These are phyloP conservation scores for Lepeophtheirus nordmannii DNA, from an alignment of 2,888 invertebrate genomes.

Conservation along the genomic window DNA sequence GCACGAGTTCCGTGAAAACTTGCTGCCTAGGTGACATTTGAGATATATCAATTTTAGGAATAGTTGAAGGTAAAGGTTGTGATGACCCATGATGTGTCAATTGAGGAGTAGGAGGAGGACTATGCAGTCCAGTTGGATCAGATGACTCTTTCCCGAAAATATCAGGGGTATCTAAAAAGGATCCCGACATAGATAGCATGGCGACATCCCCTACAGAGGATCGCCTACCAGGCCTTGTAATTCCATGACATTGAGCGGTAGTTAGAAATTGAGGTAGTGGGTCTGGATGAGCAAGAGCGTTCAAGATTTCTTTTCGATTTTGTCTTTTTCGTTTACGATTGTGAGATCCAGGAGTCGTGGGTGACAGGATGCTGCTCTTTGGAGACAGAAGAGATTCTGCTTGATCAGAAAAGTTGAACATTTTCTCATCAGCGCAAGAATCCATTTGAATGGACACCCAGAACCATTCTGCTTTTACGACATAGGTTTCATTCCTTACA, in stretches of 20 bases:
- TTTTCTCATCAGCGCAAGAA: conserved; percentile 73
- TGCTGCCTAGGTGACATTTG: conserved; percentile 58
- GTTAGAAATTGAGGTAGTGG: conserved; percentile 25
- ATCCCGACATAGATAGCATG: conserved; percentile 64
- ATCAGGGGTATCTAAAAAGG: conserved; percentile 68
- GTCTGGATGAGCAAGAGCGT: conserved; percentile 38
- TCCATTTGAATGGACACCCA: conserved; percentile 96
- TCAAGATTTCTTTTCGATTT: conserved; percentile 48
- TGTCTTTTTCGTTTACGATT: conserved; percentile 55
- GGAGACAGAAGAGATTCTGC: conserved; percentile 34
- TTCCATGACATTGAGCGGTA: conserved; percentile 46
- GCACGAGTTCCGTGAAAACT: conserved; percentile 76
- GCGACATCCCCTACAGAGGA: conserved; percentile 74
- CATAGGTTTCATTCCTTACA: conserved; percentile 49
- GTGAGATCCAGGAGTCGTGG: conserved; percentile 17
- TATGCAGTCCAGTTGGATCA: not conserved
- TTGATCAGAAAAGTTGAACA: conserved; percentile 72
- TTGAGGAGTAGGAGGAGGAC: conserved; percentile 7
- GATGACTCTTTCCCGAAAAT: not conserved
- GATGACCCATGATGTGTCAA: conserved; percentile 25
- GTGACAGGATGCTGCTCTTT: not conserved
- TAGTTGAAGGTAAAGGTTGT: conserved; percentile 26
- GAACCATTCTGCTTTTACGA: conserved; percentile 89
- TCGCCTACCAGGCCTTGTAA: conserved; percentile 34
- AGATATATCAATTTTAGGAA: conserved; percentile 37